Percentiles rank a stretch among this genome's conserved stretches.
Conservation (phyloP, 2,888 invertebrate genomes). For the Cheilosia impressa region DNA sequence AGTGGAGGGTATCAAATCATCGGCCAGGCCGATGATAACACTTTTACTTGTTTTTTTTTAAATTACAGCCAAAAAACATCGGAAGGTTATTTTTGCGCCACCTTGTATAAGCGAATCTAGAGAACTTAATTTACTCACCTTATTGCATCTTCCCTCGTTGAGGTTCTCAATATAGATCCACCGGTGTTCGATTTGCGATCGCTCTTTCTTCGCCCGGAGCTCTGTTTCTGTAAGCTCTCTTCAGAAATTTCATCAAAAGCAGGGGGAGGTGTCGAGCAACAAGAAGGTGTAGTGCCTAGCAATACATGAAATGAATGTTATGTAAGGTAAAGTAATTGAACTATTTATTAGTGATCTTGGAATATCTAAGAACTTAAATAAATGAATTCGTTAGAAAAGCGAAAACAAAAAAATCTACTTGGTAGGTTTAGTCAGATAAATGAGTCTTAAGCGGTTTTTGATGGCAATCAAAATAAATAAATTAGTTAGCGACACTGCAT, state of each 20-base stretch:
- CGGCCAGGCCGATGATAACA: too few species aligned
- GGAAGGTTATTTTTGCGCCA: too few species aligned
- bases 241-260: conserved; percentile 92
- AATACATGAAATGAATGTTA: conserved; percentile 80
- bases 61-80: too few species aligned
- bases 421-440: background rate
- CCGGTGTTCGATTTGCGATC: conserved; percentile 81
- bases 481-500: background rate
- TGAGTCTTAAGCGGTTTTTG: conserved; percentile 37
- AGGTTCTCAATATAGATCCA: conserved; percentile 81
- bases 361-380: conserved; percentile 20
- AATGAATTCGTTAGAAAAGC: conserved; percentile 11
- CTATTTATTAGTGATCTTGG: conserved; percentile 53
- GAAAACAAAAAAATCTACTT: conserved; percentile 15
- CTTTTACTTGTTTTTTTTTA: too few species aligned
- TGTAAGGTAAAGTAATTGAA: conserved; percentile 63
- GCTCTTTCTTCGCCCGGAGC: conserved; percentile 80
- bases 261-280: conserved; percentile 95
- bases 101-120: background rate
- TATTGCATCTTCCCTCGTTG: conserved; percentile 82
- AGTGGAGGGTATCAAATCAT: too few species aligned
- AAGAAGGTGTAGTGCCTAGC: conserved; percentile 88
- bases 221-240: conserved; percentile 83
- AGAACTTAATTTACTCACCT: conserved; percentile 78
- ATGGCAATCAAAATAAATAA: conserved; percentile 1